A percentile compares a stretch with the other conserved stretches of the same genome.
Evolutionary conservation across 2,113 vertebrate species (phyloP).

Genomic region (Atherinomorus stipes): DNA sequence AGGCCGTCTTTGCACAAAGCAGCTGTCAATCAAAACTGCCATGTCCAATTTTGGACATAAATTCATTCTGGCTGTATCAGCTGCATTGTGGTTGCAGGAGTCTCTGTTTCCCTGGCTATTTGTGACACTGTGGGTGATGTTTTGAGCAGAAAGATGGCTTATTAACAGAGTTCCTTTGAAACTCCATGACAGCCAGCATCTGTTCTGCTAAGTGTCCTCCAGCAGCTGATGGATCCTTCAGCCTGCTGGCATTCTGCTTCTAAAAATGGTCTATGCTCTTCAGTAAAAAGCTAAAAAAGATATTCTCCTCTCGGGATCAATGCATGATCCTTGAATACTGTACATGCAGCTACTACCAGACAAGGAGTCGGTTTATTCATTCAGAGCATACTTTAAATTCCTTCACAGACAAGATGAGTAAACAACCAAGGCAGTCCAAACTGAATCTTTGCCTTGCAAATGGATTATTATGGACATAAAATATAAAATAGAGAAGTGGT

Average conservation of each 20-base stretch:
- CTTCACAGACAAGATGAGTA: not conserved
- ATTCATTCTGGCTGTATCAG: not conserved
- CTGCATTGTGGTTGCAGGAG: not conserved
- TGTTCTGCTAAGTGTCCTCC: not conserved
- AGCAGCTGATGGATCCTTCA: slow-evolving; percentile 16
- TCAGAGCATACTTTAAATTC: slow-evolving; percentile 29
- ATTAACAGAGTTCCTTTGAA: slow-evolving; percentile 1
- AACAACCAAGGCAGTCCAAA: slow-evolving; percentile 11
- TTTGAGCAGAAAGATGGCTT: slow-evolving; percentile 4
- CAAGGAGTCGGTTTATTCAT: not conserved
- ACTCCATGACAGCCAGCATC: slow-evolving; percentile 11
- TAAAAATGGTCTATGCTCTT: slow-evolving; percentile 12
- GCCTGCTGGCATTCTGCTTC: not conserved
- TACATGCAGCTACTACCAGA: not conserved
- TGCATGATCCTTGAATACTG: not conserved
- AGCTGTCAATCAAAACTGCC: slow-evolving; percentile 39
- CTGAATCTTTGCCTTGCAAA: slow-evolving; percentile 11
- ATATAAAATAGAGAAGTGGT: slow-evolving; percentile 6
- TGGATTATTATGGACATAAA: slow-evolving; percentile 36
- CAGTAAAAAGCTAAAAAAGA: slow-evolving; percentile 3
- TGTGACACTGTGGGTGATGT: slow-evolving; percentile 5
- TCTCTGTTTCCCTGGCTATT: slow-evolving; percentile 6
- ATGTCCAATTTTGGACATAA: not conserved
- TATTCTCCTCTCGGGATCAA: slow-evolving; percentile 6
- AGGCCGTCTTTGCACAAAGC: not conserved